Evolutionary conservation across 2,888 invertebrate genomes (phyloP), one percentile per base, ranked within the genome.

Genomic region (Pediacus dermestoides): DNA sequence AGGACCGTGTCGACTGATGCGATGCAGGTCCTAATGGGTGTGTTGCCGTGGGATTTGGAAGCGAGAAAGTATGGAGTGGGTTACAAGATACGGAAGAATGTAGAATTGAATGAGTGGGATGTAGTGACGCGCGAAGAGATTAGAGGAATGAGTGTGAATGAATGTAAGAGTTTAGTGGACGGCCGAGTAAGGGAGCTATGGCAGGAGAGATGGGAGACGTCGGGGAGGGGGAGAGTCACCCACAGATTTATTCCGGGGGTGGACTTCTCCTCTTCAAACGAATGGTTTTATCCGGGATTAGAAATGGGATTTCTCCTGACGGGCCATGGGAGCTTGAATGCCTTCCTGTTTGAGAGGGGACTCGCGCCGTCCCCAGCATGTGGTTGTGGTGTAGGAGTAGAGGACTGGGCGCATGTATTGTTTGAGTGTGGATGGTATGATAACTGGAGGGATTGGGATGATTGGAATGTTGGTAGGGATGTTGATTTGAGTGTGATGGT

Each of bases 1-100:
- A 8, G 40, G 2, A 40, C 40, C 1, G 40, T 40, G 2, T 30
- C 31, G 4, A 40, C 40, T 4, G 31, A 22, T 4, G 36, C 40
- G 14, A 35, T 40, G 30, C 16, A 25, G n/a, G 30, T 35, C 1
- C 12, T 40, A 9, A 30, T 40, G 34, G 31, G 40, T 1, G 11
- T 10, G 10, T 8, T 36, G 2, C 31, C 40, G n/a, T 40, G 35
- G 35, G 23, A 23, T 10, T n/a, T 23, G 23, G 23, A 23, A n/a
- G 4, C 9, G 23, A 7, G n/a, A 4, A 3, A 10, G 8, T 3
- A 10, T 4, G 8, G 23, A 3, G 3, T 23, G 3, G 4, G n/a
- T 3, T 23, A 23, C 8, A 23, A 23, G 10, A 3, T 23, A n/a
- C n/a, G 10, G 8, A 3, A n/a, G 4, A 4, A 3, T 23, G 4